phyloP scores from a whole-genome alignment of 2,888 invertebrate species.

The Catocala sponsa region DNA sequence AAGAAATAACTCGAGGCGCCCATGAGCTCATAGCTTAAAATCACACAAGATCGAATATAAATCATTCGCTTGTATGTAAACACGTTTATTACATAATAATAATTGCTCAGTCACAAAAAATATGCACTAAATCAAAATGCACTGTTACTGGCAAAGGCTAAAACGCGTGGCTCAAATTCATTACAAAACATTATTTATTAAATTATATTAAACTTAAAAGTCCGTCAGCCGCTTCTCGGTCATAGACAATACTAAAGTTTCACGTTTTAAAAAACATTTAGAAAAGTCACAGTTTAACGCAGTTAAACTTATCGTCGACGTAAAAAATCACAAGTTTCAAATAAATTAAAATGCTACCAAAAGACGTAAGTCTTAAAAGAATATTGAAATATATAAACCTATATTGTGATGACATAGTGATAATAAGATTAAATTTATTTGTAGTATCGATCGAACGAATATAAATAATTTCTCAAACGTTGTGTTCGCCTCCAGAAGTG shows the following conservation, averaged over 20 bases:
- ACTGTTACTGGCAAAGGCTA: conserved; percentile 80
- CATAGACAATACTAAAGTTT: conserved; percentile 34
- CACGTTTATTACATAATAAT: conserved; percentile 44
- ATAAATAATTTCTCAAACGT: conserved; percentile 43
- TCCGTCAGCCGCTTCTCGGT: conserved; percentile 39
- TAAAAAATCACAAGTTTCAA: conserved; percentile 48
- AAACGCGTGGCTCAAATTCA: conserved; percentile 49
- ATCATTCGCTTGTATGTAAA: conserved; percentile 34
- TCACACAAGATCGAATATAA: conserved; percentile 36
- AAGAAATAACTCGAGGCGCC: conserved; percentile 33
- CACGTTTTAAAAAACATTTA: conserved; percentile 42
- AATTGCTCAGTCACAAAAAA: conserved; percentile 68
- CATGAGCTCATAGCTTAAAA: conserved; percentile 36
- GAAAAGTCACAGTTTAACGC: conserved; percentile 28
- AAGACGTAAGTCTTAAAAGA: conserved; percentile 45
- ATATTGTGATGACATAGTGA: conserved; percentile 49
- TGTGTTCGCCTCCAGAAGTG: conserved; percentile 13
- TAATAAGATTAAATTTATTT: conserved; percentile 32
- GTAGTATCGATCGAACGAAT: conserved; percentile 37
- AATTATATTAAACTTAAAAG: conserved; percentile 68
- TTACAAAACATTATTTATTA: conserved; percentile 49
- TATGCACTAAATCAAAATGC: conserved; percentile 78
- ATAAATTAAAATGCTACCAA: conserved; percentile 53
- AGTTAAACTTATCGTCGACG: conserved; percentile 25
- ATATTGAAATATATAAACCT: conserved; percentile 28